Percentiles rank a stretch among this genome's conserved stretches.
These are phyloP conservation scores for Bos indicus DNA, from an alignment of 2,113 vertebrate species.

Conservation along the genomic window DNA sequence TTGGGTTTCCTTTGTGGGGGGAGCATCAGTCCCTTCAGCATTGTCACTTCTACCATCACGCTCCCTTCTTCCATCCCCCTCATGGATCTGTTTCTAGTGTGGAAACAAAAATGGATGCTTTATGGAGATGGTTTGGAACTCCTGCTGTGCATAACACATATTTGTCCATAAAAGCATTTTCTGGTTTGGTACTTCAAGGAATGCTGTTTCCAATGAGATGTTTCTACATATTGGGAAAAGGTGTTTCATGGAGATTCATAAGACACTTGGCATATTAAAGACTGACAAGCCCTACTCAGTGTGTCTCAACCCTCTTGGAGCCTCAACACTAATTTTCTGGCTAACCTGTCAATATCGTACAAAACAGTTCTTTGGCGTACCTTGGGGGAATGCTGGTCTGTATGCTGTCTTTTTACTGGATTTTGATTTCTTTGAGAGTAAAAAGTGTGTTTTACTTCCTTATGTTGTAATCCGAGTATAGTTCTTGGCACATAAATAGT, in stretches of 20 bases:
- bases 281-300: background rate
- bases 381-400: background rate
- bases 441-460: background rate
- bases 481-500: background rate
- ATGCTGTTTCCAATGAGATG: background rate
- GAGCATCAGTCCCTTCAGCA: background rate
- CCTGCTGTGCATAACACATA: background rate
- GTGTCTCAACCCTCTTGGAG: background rate
- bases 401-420: background rate
- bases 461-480: background rate
- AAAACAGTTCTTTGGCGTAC: background rate
- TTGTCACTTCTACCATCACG: accelerated
- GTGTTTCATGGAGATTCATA: background rate
- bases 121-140: background rate
- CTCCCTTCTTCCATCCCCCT: background rate
- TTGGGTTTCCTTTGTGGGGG: background rate
- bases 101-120: background rate
- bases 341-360: background rate
- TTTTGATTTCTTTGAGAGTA: background rate
- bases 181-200: background rate
- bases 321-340: background rate
- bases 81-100: background rate
- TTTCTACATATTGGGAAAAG: background rate
- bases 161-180: background rate
- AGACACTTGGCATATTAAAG: background rate